phyloP scores from a whole-genome alignment of 2,113 vertebrate genomes.

The Amazona vittata region DNA sequence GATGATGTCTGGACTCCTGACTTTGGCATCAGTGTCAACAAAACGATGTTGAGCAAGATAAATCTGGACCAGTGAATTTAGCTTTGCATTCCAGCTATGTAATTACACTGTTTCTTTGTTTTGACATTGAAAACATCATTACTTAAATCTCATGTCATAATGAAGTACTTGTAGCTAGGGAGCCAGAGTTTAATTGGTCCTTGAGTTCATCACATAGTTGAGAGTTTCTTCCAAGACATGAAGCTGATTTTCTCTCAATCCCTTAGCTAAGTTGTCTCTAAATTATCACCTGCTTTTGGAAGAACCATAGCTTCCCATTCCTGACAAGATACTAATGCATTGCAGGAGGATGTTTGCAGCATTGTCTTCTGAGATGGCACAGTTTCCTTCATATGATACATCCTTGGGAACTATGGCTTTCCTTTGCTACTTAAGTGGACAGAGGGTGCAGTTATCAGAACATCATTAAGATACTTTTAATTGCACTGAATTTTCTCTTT shows the following conservation, averaged over 20 bases:
- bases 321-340: background rate
- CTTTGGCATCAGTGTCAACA: background rate
- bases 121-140: background rate
- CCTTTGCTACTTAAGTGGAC: background rate
- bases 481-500: background rate
- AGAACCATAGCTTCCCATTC: background rate
- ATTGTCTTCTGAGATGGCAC: background rate
- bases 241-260: background rate
- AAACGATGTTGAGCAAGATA: background rate
- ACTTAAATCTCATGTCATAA: background rate
- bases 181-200: fast-evolving
- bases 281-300: background rate
- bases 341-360: background rate
- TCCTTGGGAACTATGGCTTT: background rate
- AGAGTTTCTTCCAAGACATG: background rate
- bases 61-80: background rate
- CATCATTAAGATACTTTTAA: background rate
- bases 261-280: background rate
- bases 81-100: background rate
- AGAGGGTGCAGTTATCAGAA: background rate
- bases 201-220: background rate
- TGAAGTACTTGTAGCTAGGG: background rate
- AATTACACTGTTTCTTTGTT: background rate
- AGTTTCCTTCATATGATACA: background rate
- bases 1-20: background rate